phyloP scores from a whole-genome alignment of 2,113 vertebrate genomes.

The Aegotheles bennettii region DNA sequence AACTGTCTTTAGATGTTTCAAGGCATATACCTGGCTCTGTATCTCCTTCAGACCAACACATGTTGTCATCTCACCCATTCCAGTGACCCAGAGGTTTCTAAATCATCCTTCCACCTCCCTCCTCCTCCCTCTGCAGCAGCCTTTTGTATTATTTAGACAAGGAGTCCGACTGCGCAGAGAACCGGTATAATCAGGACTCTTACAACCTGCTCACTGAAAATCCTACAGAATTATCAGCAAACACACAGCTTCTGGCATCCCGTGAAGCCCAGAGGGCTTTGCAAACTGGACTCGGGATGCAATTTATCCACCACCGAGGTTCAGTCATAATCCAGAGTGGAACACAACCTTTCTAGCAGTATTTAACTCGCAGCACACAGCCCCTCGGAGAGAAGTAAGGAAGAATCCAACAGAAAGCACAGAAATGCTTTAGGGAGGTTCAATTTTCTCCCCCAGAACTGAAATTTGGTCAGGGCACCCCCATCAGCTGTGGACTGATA shows the following conservation, averaged over 20 bases:
- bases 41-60: background rate
- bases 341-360: background rate
- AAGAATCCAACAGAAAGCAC: background rate
- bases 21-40: background rate
- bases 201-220: background rate
- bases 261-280: background rate
- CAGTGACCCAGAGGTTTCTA: background rate
- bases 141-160: background rate
- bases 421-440: background rate
- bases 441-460: background rate
- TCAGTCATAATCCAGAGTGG: background rate
- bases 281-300: background rate
- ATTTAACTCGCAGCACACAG: background rate
- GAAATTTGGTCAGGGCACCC: background rate
- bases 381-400: background rate
- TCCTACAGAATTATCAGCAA: slow-evolving; percentile 1
- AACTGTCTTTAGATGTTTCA: background rate
- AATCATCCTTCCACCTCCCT: background rate
- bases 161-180: background rate
- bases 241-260: background rate
- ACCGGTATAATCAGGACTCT: background rate
- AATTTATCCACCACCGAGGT: background rate
- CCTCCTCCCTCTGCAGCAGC: background rate
- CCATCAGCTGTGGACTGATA: fast-evolving
- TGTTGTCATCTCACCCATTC: background rate